These are phyloP conservation scores for Altica lythri DNA, from an alignment of 2,888 invertebrate species.

Conservation along the genomic window DNA sequence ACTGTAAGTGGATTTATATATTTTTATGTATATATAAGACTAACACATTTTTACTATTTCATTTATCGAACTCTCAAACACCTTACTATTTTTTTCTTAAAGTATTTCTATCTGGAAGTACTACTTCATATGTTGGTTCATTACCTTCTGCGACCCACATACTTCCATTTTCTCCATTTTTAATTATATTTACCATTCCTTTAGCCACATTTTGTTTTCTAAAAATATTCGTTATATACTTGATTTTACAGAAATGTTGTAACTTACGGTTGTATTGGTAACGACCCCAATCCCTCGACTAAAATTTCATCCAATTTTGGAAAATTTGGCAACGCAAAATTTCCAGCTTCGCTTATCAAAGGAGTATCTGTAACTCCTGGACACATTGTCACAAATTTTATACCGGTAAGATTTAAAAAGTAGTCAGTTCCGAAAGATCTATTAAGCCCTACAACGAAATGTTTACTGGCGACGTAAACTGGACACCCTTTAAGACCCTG, in stretches of 20 bases:
- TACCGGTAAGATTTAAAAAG: conserved; percentile 50
- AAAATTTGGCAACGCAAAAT: conserved; percentile 41
- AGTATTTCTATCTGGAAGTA: no score
- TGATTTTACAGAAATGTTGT: background rate
- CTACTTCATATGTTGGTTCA: no score
- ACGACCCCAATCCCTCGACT: conserved; percentile 45
- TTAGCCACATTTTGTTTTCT: conserved; percentile 49
- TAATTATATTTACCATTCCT: conserved; percentile 53
- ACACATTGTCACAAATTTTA: conserved; percentile 57
- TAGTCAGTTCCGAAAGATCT: conserved; percentile 58
- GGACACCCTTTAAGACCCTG: conserved; percentile 62
- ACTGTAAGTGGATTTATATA: no score
- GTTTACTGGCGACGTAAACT: conserved; percentile 66
- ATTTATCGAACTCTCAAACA: no score
- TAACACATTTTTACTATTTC: no score
- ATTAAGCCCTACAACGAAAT: conserved; percentile 61
- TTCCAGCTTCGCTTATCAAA: conserved; percentile 48
- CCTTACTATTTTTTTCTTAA: no score
- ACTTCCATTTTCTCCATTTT: no score
- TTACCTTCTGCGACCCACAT: no score
- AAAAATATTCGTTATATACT: no score
- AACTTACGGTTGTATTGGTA: conserved; percentile 54
- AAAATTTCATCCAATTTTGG: conserved; percentile 44
- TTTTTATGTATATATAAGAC: no score
- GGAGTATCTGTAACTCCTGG: conserved; percentile 57